Evolutionary conservation across 2,113 vertebrate species (phyloP).

Genomic region (Prionailurus viverrinus): DNA sequence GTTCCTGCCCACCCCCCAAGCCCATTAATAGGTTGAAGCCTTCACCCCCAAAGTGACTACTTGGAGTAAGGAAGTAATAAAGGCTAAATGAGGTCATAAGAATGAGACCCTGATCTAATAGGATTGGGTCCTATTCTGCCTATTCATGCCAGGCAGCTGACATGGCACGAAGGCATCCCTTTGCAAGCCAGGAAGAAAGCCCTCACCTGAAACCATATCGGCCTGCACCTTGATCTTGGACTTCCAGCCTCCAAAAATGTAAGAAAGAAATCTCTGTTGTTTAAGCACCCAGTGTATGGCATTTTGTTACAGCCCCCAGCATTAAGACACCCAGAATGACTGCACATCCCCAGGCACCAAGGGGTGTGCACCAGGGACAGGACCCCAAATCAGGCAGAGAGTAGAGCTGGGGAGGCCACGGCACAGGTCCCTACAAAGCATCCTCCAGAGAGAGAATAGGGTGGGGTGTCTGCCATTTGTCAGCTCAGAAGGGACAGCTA

Average conservation of each 20-base stretch:
- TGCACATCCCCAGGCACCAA: not conserved
- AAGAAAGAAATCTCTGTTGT: not conserved
- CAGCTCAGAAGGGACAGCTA: not conserved
- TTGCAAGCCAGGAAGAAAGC: not conserved
- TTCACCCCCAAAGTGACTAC: not conserved
- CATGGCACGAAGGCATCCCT: not conserved
- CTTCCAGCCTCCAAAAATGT: not conserved
- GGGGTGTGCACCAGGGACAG: fast-evolving
- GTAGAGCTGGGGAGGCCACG: not conserved
- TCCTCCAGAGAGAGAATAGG: not conserved
- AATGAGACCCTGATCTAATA: not conserved
- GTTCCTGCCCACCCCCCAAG: not conserved
- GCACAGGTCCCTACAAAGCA: not conserved
- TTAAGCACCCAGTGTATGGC: not conserved
- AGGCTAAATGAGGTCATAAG: not conserved
- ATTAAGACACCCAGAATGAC: not conserved
- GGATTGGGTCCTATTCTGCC: too few species aligned
- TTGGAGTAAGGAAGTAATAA: not conserved
- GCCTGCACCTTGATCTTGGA: not conserved
- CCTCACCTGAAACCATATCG: not conserved
- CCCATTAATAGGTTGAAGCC: not conserved
- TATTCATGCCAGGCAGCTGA: too few species aligned
- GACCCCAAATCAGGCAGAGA: not conserved
- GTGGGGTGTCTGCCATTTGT: not conserved
- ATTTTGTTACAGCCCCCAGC: not conserved